A percentile compares a stretch with the other conserved stretches of the same genome.
phyloP scores from a whole-genome alignment of 2,113 vertebrate genomes.

The Genyomyrus donnyi region DNA sequence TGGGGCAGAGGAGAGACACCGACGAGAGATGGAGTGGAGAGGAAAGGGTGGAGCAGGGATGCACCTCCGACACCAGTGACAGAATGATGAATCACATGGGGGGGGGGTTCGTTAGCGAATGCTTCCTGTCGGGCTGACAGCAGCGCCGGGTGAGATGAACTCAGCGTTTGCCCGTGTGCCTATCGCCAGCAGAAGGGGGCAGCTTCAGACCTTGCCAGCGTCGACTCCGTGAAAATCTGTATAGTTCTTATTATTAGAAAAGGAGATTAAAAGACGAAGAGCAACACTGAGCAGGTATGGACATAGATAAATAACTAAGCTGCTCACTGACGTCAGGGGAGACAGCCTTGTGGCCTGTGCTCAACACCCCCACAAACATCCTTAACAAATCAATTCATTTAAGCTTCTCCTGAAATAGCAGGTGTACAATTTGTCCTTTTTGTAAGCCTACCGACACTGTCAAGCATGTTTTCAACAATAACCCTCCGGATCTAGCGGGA shows the following conservation, averaged over 20 bases:
- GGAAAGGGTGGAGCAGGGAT: not conserved
- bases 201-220: not conserved
- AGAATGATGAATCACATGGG: not conserved
- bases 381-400: constrained; percentile 3
- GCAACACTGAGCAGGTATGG: not conserved
- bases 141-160: not conserved
- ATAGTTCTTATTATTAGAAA: not conserved
- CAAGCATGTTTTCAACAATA: not conserved
- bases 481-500: not conserved
- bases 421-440: not conserved
- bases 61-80: constrained; percentile 1
- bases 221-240: not conserved
- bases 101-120: not conserved
- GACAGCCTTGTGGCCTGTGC: not conserved
- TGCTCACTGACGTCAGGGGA: not conserved
- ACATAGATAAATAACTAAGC: not conserved
- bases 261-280: not conserved
- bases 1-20: not conserved
- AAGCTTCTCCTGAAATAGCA: not conserved
- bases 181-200: too few relatives aligned
- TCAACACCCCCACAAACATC: not conserved
- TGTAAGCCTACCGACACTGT: not conserved
- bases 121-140: not conserved
- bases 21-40: not conserved
- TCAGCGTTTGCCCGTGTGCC: not conserved